Evolutionary conservation across 1,140 invertebrate species (phyloP), one percentile per base, ranked within the genome.

Genomic region (Rhyacophila brunnea): DNA sequence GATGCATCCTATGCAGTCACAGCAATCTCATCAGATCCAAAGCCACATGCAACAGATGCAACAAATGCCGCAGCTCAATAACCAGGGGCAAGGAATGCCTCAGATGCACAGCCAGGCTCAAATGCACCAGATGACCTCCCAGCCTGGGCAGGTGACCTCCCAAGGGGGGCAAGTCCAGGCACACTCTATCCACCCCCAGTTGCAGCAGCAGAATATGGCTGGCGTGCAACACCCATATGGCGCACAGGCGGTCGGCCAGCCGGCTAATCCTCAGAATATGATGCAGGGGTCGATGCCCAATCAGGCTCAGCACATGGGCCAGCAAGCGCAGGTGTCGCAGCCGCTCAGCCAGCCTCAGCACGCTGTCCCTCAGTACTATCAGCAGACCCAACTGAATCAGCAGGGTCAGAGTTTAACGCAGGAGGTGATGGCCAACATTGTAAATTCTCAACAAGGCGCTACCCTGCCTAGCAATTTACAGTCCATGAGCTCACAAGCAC

Each of bases 11-110:
- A 40, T 64, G 56, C 62, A 64, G 23, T 53, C 42, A 7, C 62
- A 64, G 52, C 62, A 64, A 55, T 58, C 60, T 50, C 58, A 52
- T 45, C 78, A 80, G 66, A 71, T 78, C 54, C 74, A 74, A 55
- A 76, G 72, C 62, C 78, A 79, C 51, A 77, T 78, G 64, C 77
- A 79, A 66, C 78, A 79, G 64, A 77, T 77, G 71, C 77, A 79
- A 63, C 73, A 74, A 66, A 72, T 77, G 23, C 58, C 75, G 18
- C 75, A 78, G 53, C 60, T 78, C 47, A 64, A 71, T 66, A 70
- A 68, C 17, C 65, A 73, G 42, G 74, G 72, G 60, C 76, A 78
- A 54, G 75, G 75, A 53, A 77, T 79, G 48, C 68, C 73, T 43
- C 77, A 79, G 60, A 78, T 79, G 75, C 50, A 55, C 18, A 45